phyloP scores from a whole-genome alignment of 2,113 vertebrate species.

The Chaenocephalus aceratus region DNA sequence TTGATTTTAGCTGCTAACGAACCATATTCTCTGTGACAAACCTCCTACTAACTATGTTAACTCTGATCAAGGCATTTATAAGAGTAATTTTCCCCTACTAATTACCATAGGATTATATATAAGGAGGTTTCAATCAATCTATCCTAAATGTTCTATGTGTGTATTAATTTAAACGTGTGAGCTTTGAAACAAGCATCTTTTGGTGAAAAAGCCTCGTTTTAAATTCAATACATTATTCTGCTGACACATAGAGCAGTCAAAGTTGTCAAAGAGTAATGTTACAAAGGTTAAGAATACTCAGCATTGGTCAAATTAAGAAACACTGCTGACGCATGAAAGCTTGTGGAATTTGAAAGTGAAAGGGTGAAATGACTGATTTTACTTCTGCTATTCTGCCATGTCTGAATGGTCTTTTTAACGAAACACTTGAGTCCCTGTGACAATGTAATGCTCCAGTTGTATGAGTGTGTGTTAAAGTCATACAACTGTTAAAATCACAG shows the following conservation, averaged over 20 bases:
- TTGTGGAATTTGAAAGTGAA: constrained; percentile 33
- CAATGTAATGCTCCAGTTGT: constrained; percentile 10
- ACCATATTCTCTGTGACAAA: background rate
- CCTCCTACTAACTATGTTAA: no score
- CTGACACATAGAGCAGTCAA: background rate
- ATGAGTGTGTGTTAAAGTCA: constrained; percentile 2
- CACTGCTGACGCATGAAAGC: constrained; percentile 21
- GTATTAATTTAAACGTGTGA: background rate
- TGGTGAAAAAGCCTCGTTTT: background rate
- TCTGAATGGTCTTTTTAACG: constrained; percentile 11
- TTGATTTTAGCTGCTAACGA: background rate
- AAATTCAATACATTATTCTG: background rate
- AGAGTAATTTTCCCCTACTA: background rate
- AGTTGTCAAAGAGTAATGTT: background rate
- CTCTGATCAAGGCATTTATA: background rate
- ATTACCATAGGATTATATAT: background rate
- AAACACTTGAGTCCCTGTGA: constrained; percentile 2
- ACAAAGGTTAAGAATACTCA: background rate
- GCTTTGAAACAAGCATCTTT: background rate
- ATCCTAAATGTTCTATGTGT: background rate
- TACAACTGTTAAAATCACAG: constrained; percentile 41
- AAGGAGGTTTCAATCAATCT: background rate
- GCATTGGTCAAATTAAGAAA: constrained; percentile 8
- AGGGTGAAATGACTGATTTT: constrained; percentile 24
- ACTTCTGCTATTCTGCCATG: constrained; percentile 7